Evolutionary conservation across 1,140 invertebrate species (phyloP).

Genomic region (Matsumurasca onukii): DNA sequence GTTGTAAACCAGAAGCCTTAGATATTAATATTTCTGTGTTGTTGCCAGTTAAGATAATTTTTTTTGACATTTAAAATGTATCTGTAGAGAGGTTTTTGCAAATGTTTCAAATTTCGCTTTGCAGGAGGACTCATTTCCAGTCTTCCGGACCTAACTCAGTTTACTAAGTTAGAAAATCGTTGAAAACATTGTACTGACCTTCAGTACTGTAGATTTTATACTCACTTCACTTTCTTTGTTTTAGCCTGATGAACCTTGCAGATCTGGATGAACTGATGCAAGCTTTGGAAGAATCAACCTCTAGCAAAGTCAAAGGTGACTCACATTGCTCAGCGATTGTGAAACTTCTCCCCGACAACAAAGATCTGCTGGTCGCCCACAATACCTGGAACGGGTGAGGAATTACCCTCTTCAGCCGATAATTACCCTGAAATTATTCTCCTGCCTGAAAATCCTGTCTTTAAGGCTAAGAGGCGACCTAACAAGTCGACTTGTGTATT

Average conservation of each 20-base stretch:
- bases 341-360: conserved; percentile 57
- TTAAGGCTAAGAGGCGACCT: too few species aligned
- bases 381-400: conserved; percentile 59
- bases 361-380: conserved; percentile 61
- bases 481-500: too few species aligned
- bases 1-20: too few species aligned
- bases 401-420: neutral
- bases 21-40: neutral
- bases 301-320: conserved; percentile 39
- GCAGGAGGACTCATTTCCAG: neutral
- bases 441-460: too few species aligned
- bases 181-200: neutral
- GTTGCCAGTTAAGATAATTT: neutral
- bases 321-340: conserved; percentile 61
- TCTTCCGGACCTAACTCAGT: neutral
- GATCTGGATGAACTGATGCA: conserved; percentile 61
- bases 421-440: too few species aligned
- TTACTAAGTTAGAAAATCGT: neutral
- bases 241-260: conserved; percentile 52
- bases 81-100: neutral
- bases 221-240: neutral
- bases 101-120: neutral
- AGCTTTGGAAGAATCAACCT: conserved; percentile 33
- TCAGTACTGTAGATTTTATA: neutral
- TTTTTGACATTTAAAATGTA: neutral